Conservation (phyloP, 2,113 vertebrate genomes). For the Tachuris rubrigastra region DNA sequence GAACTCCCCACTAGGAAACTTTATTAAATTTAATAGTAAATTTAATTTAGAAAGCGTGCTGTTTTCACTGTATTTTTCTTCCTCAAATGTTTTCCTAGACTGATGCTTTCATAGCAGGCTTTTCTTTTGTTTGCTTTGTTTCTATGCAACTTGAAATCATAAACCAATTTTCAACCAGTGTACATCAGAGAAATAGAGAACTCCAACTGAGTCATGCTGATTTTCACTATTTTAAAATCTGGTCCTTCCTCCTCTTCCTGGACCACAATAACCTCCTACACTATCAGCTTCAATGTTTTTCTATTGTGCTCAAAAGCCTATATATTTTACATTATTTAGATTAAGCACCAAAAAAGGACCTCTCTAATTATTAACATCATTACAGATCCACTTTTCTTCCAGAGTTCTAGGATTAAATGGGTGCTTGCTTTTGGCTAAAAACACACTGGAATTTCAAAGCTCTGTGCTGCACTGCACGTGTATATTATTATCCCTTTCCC, state of each 20-base stretch:
- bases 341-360: background rate
- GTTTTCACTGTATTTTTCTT: background rate
- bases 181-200: background rate
- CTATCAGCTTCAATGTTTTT: background rate
- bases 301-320: background rate
- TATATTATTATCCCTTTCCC: background rate
- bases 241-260: background rate
- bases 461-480: background rate
- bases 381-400: background rate
- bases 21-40: slow-evolving; percentile 11
- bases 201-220: background rate
- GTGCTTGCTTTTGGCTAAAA: background rate
- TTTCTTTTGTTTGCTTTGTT: slow-evolving; percentile 20
- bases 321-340: background rate
- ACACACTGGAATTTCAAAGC: background rate
- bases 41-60: slow-evolving; percentile 22
- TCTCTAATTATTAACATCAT: background rate
- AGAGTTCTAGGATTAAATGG: background rate
- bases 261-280: background rate
- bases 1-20: background rate
- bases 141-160: background rate
- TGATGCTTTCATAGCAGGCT: background rate
- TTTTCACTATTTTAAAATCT: background rate
- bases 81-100: background rate
- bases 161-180: background rate